phyloP scores from a whole-genome alignment of 2,888 invertebrate species.

The Proisotoma minuta region DNA sequence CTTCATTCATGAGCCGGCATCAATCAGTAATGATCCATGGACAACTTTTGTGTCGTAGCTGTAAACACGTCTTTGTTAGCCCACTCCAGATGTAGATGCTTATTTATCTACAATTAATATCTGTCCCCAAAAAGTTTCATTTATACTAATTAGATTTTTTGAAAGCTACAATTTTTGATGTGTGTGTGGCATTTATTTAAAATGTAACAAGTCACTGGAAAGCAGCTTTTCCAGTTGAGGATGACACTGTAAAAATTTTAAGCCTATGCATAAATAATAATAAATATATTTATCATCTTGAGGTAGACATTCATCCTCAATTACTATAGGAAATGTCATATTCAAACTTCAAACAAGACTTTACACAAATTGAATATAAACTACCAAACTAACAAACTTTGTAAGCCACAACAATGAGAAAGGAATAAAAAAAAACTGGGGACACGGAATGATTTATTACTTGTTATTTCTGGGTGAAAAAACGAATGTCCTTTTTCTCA shows the following conservation, averaged over 20 bases:
- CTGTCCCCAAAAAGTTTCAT: not conserved
- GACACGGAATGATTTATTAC: not conserved
- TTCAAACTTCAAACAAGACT: not conserved
- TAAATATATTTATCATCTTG: not conserved
- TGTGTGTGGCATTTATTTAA: too few relatives aligned
- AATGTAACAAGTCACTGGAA: too few relatives aligned
- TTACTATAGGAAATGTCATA: not conserved
- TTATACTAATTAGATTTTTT: too few relatives aligned
- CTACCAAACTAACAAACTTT: too few relatives aligned
- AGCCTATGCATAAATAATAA: not conserved
- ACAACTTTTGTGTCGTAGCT: not conserved
- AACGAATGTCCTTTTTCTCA: not conserved
- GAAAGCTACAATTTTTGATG: too few relatives aligned
- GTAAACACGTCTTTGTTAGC: not conserved
- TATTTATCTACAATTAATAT: not conserved
- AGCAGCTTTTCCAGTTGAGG: too few relatives aligned
- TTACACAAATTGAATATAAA: too few relatives aligned
- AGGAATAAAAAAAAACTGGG: too few relatives aligned
- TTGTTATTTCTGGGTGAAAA: not conserved
- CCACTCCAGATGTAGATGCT: not conserved
- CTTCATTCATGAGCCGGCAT: not conserved
- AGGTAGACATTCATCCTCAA: not conserved
- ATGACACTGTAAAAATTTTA: too few relatives aligned
- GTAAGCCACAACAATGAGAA: too few relatives aligned
- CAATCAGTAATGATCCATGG: not conserved